Conservation (phyloP, 2,888 invertebrate species). For the Baronia brevicornis region DNA sequence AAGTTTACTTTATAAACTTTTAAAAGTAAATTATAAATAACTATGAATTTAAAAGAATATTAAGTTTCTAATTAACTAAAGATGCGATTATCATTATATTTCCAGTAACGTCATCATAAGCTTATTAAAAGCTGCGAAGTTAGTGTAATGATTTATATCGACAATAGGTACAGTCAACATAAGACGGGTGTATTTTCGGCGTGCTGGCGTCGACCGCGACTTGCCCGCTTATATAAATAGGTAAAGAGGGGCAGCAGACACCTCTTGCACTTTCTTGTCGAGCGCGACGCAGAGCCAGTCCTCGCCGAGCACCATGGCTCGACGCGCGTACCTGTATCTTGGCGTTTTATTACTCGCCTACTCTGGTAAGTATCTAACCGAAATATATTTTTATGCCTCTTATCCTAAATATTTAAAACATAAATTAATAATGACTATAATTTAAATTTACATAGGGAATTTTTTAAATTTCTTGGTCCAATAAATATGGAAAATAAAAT, state of each 20-base stretch:
- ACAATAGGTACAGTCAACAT: constrained; percentile 41
- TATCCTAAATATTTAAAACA: too few species aligned
- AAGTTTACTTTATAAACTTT: too few species aligned
- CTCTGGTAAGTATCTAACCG: constrained; percentile 57
- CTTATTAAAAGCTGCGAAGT: constrained; percentile 56
- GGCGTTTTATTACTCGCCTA: constrained; percentile 63
- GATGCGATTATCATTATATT: constrained; percentile 36
- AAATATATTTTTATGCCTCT: constrained; percentile 10
- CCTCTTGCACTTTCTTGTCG: constrained; percentile 71
- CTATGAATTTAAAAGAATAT: too few species aligned
- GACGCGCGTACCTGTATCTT: constrained; percentile 69
- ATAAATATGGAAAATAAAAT: too few species aligned
- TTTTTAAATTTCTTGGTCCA: too few species aligned
- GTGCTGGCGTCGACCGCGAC: constrained; percentile 40
- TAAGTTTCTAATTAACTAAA: constrained; percentile 26
- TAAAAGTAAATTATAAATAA: too few species aligned
- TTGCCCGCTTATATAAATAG: constrained; percentile 70
- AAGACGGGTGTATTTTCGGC: constrained; percentile 47
- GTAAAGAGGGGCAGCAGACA: constrained; percentile 70
- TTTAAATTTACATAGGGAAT: too few species aligned
- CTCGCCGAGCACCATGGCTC: constrained; percentile 73
- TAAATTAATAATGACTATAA: too few species aligned
- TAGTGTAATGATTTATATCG: constrained; percentile 42
- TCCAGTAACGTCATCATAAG: constrained; percentile 34
- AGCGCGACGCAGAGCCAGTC: constrained; percentile 61